Percentiles rank a stretch among this genome's conserved stretches.
Evolutionary conservation across 1,140 invertebrate species (phyloP).

Genomic region (Ceratoteleas bidentatus): DNA sequence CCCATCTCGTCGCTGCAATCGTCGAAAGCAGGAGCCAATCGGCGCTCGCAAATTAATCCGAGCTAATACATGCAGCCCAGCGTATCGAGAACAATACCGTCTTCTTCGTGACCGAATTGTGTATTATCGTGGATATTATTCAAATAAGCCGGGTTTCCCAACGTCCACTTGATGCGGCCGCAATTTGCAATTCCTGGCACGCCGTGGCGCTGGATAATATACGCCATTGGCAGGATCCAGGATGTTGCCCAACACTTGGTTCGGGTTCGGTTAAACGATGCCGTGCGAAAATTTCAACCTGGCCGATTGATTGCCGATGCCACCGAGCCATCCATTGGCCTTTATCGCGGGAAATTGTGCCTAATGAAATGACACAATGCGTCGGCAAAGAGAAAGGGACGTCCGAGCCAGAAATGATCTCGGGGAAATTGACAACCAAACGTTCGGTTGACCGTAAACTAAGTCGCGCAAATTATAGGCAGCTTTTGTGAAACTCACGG

Average conservation of each 20-base stretch:
- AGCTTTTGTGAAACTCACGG: too few relatives aligned
- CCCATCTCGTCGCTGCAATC: neutral
- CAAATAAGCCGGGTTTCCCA: conserved; percentile 65
- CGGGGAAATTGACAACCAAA: too few relatives aligned
- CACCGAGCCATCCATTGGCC: too few relatives aligned
- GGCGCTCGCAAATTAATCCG: conserved; percentile 48
- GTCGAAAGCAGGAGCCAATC: conserved; percentile 8
- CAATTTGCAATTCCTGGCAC: conserved; percentile 63
- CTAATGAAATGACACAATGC: too few relatives aligned
- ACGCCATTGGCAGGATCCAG: conserved; percentile 44
- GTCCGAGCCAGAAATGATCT: too few relatives aligned
- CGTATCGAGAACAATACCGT: conserved; percentile 53
- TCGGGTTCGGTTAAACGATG: conserved; percentile 47
- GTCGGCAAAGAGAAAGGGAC: too few relatives aligned
- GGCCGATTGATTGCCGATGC: conserved; percentile 19
- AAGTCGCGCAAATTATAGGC: too few relatives aligned
- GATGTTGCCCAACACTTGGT: conserved; percentile 64
- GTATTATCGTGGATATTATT: conserved; percentile 68
- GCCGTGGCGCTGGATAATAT: conserved; percentile 60
- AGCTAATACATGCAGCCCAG: conserved; percentile 44
- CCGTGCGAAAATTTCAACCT: conserved; percentile 60
- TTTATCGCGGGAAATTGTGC: too few relatives aligned
- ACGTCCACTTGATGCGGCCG: conserved; percentile 54
- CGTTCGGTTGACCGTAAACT: too few relatives aligned
- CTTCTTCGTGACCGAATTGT: conserved; percentile 67